A percentile compares a stretch with the other conserved stretches of the same genome.
phyloP scores from a whole-genome alignment of 2,113 vertebrate genomes.

The Cisticola juncidis region DNA sequence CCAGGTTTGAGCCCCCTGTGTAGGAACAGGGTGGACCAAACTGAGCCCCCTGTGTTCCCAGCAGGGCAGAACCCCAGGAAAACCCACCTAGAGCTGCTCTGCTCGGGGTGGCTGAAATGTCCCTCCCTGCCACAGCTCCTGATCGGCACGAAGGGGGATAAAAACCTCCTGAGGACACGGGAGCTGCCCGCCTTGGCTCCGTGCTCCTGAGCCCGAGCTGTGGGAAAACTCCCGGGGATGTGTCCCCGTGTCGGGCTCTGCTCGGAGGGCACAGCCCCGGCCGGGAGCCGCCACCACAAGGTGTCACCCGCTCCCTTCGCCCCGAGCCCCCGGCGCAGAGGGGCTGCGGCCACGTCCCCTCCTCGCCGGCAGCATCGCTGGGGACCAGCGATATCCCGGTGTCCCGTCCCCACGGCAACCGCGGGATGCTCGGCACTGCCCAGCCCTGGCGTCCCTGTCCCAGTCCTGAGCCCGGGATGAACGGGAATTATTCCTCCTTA shows the following conservation, averaged over 20 bases:
- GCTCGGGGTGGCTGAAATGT: rapidly evolving
- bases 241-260: not conserved
- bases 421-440: not conserved
- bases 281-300: not conserved
- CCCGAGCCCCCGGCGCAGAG: not conserved
- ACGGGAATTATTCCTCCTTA: not conserved
- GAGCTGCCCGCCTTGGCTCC: not conserved
- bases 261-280: not conserved
- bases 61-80: rapidly evolving
- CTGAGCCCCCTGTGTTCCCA: rapidly evolving
- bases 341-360: rapidly evolving
- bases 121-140: not conserved
- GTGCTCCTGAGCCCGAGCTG: not conserved
- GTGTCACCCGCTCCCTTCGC: constrained; percentile 32
- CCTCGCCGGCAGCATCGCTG: rapidly evolving
- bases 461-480: not conserved
- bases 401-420: not conserved
- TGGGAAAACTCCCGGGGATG: no score
- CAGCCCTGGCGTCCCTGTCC: not conserved
- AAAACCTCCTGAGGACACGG: rapidly evolving
- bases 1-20: not conserved
- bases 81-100: rapidly evolving
- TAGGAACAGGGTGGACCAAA: not conserved
- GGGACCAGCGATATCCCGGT: no score
- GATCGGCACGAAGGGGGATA: rapidly evolving